Evolutionary conservation across 2,888 invertebrate genomes (phyloP).

Genomic region (Listrodromus nycthemerus): DNA sequence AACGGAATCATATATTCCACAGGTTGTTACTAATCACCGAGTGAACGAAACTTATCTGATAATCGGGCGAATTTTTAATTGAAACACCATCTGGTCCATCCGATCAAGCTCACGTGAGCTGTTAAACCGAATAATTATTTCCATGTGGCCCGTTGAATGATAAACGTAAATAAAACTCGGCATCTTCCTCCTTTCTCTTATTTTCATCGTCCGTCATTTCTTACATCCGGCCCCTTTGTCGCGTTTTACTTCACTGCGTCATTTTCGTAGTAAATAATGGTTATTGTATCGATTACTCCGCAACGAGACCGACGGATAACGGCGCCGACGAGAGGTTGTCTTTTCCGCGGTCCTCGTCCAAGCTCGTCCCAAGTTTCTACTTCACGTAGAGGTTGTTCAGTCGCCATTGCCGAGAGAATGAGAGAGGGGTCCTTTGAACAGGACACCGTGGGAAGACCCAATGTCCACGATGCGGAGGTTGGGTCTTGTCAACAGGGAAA

Average conservation of each 20-base stretch:
- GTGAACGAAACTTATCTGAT: constrained; percentile 2
- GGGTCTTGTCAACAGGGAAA: constrained; percentile 40
- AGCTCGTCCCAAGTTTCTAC: constrained; percentile 45
- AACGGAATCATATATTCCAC: not conserved
- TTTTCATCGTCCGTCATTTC: constrained; percentile 13
- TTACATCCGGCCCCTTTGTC: not conserved
- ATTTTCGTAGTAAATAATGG: constrained; percentile 32
- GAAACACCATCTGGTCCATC: constrained; percentile 19
- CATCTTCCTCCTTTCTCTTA: constrained; percentile 3
- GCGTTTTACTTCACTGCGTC: not conserved
- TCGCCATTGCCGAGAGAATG: not conserved
- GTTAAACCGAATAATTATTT: constrained; percentile 15
- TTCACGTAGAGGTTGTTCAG: constrained; percentile 15
- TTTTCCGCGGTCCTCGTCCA: not conserved
- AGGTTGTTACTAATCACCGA: constrained; percentile 16
- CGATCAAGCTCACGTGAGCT: constrained; percentile 1
- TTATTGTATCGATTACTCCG: constrained; percentile 52
- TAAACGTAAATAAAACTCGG: constrained; percentile 41
- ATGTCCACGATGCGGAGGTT: not conserved
- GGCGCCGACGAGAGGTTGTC: constrained; percentile 25
- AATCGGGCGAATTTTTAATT: constrained; percentile 52
- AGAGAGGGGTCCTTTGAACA: constrained; percentile 54
- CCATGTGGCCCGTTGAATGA: constrained; percentile 35
- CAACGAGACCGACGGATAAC: not conserved
- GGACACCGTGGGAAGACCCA: constrained; percentile 26